These are phyloP conservation scores for Pao palembangensis DNA, from an alignment of 2,113 vertebrate species.

Conservation along the genomic window DNA sequence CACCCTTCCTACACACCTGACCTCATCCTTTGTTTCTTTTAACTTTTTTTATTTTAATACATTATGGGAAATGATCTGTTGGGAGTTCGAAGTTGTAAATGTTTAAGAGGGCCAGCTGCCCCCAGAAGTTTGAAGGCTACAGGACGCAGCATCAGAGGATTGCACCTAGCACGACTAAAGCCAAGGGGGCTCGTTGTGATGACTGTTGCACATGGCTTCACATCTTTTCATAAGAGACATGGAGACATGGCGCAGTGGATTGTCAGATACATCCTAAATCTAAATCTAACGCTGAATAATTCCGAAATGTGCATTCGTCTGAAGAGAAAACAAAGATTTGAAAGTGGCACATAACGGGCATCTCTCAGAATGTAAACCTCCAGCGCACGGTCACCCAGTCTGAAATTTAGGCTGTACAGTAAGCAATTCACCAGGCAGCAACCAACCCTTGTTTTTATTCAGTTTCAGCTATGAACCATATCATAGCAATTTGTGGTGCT, in stretches of 20 bases:
- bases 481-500: too few species aligned
- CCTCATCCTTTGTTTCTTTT: constrained; percentile 62
- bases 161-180: constrained; percentile 25
- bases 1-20: constrained; percentile 45
- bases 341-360: constrained; percentile 35
- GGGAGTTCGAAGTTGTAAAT: constrained; percentile 59
- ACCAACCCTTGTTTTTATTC: constrained; percentile 37
- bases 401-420: constrained; percentile 32
- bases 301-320: background rate
- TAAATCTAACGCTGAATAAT: too few species aligned
- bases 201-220: constrained; percentile 20
- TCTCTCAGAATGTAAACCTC: constrained; percentile 6
- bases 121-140: constrained; percentile 35
- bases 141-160: constrained; percentile 31
- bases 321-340: constrained; percentile 32
- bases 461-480: constrained; percentile 27
- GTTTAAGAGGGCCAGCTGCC: constrained; percentile 43
- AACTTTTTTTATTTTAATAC: constrained; percentile 47
- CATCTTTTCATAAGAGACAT: too few species aligned
- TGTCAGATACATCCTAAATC: too few species aligned
- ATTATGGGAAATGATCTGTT: constrained; percentile 66
- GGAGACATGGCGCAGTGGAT: too few species aligned
- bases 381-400: constrained; percentile 6
- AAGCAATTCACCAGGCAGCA: constrained; percentile 25
- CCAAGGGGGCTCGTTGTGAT: constrained; percentile 14